Evolutionary conservation across 2,797 vertebrate species (phyloP), one percentile per base, ranked within the genome.

Genomic region (Muscicapa comitata): DNA sequence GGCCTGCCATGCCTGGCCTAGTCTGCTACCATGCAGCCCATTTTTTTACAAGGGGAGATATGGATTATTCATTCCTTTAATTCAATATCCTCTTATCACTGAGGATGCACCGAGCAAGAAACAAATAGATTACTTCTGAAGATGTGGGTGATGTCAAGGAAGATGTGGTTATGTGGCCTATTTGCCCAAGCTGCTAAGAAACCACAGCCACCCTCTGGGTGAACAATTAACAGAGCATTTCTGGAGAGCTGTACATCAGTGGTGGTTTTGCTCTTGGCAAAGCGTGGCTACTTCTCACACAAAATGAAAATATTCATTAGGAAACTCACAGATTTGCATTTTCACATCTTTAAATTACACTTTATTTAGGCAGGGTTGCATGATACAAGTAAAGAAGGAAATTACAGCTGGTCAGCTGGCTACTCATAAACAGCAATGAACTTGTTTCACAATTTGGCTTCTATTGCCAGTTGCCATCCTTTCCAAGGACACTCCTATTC

Each of bases 21-120:
- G 14, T 12, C n/a, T 42, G 40, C n/a, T 42, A 48, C 53, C 38
- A 25, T 0, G 1, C 3, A 62, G 18, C 10, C 5, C 33, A 7
- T 14, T 31, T 11, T 37, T 63, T 51, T 3, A 29, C 13, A 42
- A 24, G 9, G 5, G 15, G 10, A 73, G 6, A 26, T 2, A 7
- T 4, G 7, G 35, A 68, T 3, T 38, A 20, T 10, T 43, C 20
- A 12, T 10, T 21, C 6, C 7, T 24, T 50, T 58, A 68, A 66
- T 51, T 76, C 31, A 51, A 58, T 26, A 21, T 10, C 10, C 4
- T 58, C 43, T 40, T 38, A 3, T 18, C 48, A 45, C 40, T 10
- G 14, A 51, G 19, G 18, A 70, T 28, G 29, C 63, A 25, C 26
- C 4, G 4, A 67, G 26, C 19, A 85, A 88, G 33, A 70, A 73